Conservation (phyloP, 2,888 invertebrate species). For the Anarsia innoxiella region DNA sequence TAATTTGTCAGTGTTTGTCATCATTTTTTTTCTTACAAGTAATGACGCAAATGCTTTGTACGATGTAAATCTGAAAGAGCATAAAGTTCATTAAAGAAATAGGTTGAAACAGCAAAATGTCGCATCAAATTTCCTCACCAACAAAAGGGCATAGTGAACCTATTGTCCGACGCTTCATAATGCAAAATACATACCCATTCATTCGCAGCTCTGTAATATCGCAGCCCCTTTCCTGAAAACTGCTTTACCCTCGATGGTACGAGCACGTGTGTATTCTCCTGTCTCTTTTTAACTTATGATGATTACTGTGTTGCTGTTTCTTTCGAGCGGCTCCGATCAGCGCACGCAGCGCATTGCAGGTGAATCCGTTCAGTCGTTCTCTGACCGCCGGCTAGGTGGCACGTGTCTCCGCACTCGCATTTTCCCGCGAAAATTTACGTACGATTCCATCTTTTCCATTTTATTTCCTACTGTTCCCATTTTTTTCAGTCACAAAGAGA, state of each 20-base stretch:
- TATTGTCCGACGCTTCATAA: constrained; percentile 53
- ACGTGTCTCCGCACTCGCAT: constrained; percentile 30
- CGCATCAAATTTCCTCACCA: constrained; percentile 39
- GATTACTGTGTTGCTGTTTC: constrained; percentile 28
- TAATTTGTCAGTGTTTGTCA: too few relatives aligned
- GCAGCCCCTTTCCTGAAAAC: constrained; percentile 64
- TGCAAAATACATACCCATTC: constrained; percentile 59
- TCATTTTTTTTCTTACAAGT: too few relatives aligned
- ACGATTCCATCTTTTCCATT: constrained; percentile 16
- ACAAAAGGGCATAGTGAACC: constrained; percentile 47
- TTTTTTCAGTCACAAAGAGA: constrained; percentile 17
- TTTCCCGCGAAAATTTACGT: constrained; percentile 72
- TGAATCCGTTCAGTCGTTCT: constrained; percentile 58
- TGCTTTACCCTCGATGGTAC: constrained; percentile 47
- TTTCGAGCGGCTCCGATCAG: constrained; percentile 46
- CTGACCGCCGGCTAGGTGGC: constrained; percentile 43
- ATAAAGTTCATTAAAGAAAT: constrained; percentile 36
- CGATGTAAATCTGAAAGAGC: constrained; percentile 26
- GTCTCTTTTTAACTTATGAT: constrained; percentile 31
- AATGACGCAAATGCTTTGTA: too few relatives aligned
- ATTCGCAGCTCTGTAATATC: constrained; percentile 59
- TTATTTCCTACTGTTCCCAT: constrained; percentile 15
- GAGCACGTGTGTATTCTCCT: constrained; percentile 56
- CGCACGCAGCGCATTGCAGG: constrained; percentile 75
- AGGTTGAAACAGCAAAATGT: constrained; percentile 34